phyloP scores from a whole-genome alignment of 35 echinoderm and acorn worm species.

The Anneissia japonica region DNA sequence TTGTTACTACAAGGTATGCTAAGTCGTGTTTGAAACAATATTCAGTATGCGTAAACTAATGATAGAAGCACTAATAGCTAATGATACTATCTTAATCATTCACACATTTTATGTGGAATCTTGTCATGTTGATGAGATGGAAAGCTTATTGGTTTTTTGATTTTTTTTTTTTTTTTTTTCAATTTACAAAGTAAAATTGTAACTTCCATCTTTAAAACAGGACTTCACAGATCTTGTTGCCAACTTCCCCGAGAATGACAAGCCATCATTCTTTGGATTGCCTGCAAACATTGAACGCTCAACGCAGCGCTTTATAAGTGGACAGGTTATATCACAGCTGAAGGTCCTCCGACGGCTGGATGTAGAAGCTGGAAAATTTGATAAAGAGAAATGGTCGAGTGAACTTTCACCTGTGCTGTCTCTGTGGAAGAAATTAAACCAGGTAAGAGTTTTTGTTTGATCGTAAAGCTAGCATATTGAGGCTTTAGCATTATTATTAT shows the following conservation, averaged over 20 bases:
- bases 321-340: slow-evolving; percentile 89
- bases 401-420: slow-evolving; percentile 83
- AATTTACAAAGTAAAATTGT: too few relatives aligned
- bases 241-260: slow-evolving; percentile 92
- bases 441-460: slow-evolving; percentile 58
- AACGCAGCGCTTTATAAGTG: slow-evolving; percentile 79
- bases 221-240: slow-evolving; percentile 76
- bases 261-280: slow-evolving; percentile 91
- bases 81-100: too few relatives aligned
- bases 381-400: slow-evolving; percentile 86
- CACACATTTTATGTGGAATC: too few relatives aligned
- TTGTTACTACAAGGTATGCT: slow-evolving; percentile 81
- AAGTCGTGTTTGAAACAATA: too few relatives aligned
- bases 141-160: too few relatives aligned
- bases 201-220: slow-evolving; percentile 35
- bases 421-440: slow-evolving; percentile 96
- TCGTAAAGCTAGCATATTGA: too few relatives aligned
- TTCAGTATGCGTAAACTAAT: too few relatives aligned
- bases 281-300: slow-evolving; percentile 97
- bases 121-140: too few relatives aligned
- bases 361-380: slow-evolving; percentile 92
- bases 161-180: too few relatives aligned
- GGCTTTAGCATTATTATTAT: too few relatives aligned
- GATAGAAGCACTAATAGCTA: too few relatives aligned
- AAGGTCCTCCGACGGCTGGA: slow-evolving; percentile 80